Base-by-base conservation (phyloP, 2,888 invertebrate genomes). In the Lamproptera curius region DNA sequence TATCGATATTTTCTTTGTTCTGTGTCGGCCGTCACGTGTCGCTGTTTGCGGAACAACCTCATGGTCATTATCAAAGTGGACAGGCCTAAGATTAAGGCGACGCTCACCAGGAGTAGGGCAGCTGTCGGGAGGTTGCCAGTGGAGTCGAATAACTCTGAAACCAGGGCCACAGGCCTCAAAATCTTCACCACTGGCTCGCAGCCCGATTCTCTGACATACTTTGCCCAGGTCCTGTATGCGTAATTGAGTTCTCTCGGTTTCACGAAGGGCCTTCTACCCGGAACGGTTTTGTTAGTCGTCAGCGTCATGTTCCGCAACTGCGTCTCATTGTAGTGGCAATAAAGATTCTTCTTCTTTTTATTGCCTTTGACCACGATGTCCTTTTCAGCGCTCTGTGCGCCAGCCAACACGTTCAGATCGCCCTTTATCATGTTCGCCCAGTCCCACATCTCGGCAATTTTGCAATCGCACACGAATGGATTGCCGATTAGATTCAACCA, bases 181-280 rank as follows among this genome's bases (percentile, higher is more conserved):
- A 88, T 88, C 56, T 87, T 87, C 3, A 88, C 88, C 1, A 88
- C 85, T 0, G 87, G 89, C 40, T 81, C 89, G 61, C 92, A 92
- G 15, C 89, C 90, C 0, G 92, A 91, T 63, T 92, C 92, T 45
- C 91, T 82, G 4, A 92, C 90, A 59, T 92, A 93, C 65, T 93
- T 92, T 1, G 92, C 92, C 93, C 93, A 93, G 0, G 93, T 93
- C 56, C 92, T 88, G 56, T 90, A 90, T 0, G 91, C 89, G 49
- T 80, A 82, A 0, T 90, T 89, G 16, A 91, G 62, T 55, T 90
- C 90, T 55, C 91, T 87, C 0, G 89, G 90, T 55, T 91, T 91
- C 13, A 87, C 79, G 57, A 90, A 89, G 0, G 90, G 89, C 42
- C 90, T 80, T 51, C 90, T 75, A 2, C 90, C 90, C 1, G 89